phyloP scores from a whole-genome alignment of 2,113 vertebrate species.

The Saiga tatarica region DNA sequence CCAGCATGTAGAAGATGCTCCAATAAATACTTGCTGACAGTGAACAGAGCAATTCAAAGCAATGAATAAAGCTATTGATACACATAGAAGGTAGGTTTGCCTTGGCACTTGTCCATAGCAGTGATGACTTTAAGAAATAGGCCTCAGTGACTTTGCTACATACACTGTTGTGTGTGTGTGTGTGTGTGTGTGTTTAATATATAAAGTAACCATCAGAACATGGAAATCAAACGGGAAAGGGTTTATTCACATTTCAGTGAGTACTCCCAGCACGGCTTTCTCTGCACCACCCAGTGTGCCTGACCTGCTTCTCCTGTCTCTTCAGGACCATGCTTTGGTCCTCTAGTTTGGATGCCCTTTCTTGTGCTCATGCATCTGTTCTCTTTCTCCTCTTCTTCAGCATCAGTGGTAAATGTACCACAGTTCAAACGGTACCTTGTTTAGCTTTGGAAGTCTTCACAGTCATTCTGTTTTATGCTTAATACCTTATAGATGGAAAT shows the following conservation, averaged over 20 bases:
- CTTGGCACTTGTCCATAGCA: neutral
- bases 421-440: neutral
- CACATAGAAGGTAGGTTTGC: neutral
- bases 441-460: neutral
- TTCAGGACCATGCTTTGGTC: neutral
- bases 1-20: neutral
- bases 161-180: neutral
- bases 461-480: neutral
- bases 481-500: neutral
- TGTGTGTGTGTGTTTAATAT: neutral
- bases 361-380: neutral
- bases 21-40: neutral
- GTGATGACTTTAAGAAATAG: neutral
- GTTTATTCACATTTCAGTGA: neutral
- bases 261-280: neutral
- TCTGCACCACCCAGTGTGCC: neutral
- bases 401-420: neutral
- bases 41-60: neutral
- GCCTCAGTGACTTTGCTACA: neutral
- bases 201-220: neutral
- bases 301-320: neutral
- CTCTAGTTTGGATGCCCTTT: neutral
- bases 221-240: neutral
- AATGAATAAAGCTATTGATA: neutral
- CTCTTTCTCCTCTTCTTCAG: neutral